Evolutionary conservation across 1,140 invertebrate species (phyloP).

Genomic region (Atopsyche davidsoni): DNA sequence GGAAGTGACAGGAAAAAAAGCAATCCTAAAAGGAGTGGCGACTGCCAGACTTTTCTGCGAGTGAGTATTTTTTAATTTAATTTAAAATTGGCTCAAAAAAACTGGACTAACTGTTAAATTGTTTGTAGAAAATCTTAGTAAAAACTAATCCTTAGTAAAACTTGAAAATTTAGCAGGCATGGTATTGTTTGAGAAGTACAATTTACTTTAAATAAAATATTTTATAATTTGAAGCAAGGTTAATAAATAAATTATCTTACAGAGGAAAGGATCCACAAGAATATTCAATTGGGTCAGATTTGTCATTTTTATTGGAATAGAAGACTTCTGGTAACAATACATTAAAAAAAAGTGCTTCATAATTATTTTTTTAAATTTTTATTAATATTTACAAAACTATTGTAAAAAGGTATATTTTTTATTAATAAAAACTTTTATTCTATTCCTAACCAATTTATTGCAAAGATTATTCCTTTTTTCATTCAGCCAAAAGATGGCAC

Average conservation of each 20-base stretch:
- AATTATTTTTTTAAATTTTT: too few relatives aligned
- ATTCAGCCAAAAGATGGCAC: too few relatives aligned
- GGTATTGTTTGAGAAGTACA: too few relatives aligned
- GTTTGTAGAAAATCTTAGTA: neutral
- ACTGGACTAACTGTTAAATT: conserved; percentile 16
- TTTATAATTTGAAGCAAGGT: conserved; percentile 2
- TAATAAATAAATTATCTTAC: conserved; percentile 33
- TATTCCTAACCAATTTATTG: too few relatives aligned
- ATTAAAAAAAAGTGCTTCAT: too few relatives aligned
- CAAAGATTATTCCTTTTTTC: too few relatives aligned
- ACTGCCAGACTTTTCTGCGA: conserved; percentile 59
- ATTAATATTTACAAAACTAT: too few relatives aligned
- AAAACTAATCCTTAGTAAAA: neutral
- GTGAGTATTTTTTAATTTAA: conserved; percentile 43
- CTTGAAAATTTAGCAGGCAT: too few relatives aligned
- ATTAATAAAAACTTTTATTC: too few relatives aligned
- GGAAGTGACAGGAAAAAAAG: conserved; percentile 53
- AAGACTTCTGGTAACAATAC: neutral
- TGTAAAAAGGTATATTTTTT: too few relatives aligned
- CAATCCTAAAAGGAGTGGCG: conserved; percentile 54
- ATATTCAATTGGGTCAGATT: conserved; percentile 49
- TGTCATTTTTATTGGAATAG: conserved; percentile 51
- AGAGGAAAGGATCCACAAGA: conserved; percentile 50
- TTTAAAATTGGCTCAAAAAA: neutral
- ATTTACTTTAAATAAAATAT: conserved; percentile 11